phyloP scores from a whole-genome alignment of 2,888 invertebrate species.

The Vesta saturnalis region DNA sequence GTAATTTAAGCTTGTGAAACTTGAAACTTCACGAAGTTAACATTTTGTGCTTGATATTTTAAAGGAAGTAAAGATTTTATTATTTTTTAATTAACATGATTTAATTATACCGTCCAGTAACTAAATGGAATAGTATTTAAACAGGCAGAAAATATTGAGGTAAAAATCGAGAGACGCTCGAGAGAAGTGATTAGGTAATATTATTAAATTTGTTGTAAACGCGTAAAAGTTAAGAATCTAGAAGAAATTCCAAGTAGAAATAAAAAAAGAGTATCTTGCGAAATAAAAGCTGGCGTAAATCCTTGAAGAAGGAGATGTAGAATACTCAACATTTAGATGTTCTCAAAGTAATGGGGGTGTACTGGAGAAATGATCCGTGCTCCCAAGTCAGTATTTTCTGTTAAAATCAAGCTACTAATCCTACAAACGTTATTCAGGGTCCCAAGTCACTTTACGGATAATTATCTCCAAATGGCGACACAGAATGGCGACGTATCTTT shows the following conservation, averaged over 20 bases:
- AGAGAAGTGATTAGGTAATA: too few relatives aligned
- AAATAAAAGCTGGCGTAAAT: slow-evolving; percentile 30
- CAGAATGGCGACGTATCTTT: slow-evolving; percentile 26
- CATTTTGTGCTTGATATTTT: too few relatives aligned
- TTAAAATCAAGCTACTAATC: slow-evolving; percentile 29
- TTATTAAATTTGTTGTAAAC: not conserved
- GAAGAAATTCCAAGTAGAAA: not conserved
- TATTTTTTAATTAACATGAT: too few relatives aligned
- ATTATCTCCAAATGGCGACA: slow-evolving; percentile 34
- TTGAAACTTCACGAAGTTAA: not conserved
- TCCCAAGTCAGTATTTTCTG: slow-evolving; percentile 31
- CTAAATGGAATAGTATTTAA: too few relatives aligned
- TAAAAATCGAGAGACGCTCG: too few relatives aligned
- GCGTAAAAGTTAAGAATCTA: not conserved
- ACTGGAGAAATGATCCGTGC: slow-evolving; percentile 35
- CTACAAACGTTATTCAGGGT: slow-evolving; percentile 33
- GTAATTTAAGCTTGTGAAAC: not conserved
- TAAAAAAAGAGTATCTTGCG: slow-evolving; percentile 4
- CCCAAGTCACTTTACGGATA: slow-evolving; percentile 36
- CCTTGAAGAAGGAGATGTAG: slow-evolving; percentile 31
- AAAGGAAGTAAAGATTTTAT: too few relatives aligned
- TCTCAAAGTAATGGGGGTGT: slow-evolving; percentile 30
- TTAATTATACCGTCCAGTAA: too few relatives aligned
- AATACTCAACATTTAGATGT: slow-evolving; percentile 36
- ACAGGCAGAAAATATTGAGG: too few relatives aligned